A percentile compares a stretch with the other conserved stretches of the same genome.
Evolutionary conservation across 2,888 invertebrate genomes (phyloP).

Genomic region (Lysandra bellargus): DNA sequence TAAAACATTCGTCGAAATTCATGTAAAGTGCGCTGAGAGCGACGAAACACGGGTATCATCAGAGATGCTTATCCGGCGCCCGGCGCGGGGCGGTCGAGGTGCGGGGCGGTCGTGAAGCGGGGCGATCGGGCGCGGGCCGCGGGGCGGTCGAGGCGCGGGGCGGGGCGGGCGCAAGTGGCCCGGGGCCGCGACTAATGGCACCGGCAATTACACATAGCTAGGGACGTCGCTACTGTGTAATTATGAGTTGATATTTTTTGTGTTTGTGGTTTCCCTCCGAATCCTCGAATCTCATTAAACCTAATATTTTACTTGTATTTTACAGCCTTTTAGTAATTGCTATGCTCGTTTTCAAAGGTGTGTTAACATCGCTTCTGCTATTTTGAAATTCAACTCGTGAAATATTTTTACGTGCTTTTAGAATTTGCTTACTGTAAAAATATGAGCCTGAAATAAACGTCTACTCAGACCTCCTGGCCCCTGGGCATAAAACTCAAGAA

Average conservation of each 20-base stretch:
- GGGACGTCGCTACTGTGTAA: conserved; percentile 38
- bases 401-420: background rate
- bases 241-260: conserved; percentile 15
- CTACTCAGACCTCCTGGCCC: background rate
- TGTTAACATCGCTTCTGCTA: too few species aligned
- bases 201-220: conserved; percentile 54
- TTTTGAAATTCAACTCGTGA: too few species aligned
- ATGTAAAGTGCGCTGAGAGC: conserved; percentile 28
- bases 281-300: background rate
- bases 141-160: conserved; percentile 41
- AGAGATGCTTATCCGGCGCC: conserved; percentile 33
- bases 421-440: background rate
- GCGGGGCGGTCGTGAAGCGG: conserved; percentile 29
- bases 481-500: background rate
- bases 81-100: conserved; percentile 34
- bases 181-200: conserved; percentile 58
- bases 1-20: conserved; percentile 10
- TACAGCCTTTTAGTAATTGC: too few species aligned
- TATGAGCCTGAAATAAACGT: background rate
- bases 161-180: conserved; percentile 39
- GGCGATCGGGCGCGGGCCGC: conserved; percentile 37
- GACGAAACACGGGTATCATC: conserved; percentile 36
- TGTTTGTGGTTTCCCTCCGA: background rate
- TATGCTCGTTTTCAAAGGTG: background rate
- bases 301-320: too few species aligned